Base-by-base conservation (phyloP, 2,888 invertebrate species). In the Ischnus inquisitorius region DNA sequence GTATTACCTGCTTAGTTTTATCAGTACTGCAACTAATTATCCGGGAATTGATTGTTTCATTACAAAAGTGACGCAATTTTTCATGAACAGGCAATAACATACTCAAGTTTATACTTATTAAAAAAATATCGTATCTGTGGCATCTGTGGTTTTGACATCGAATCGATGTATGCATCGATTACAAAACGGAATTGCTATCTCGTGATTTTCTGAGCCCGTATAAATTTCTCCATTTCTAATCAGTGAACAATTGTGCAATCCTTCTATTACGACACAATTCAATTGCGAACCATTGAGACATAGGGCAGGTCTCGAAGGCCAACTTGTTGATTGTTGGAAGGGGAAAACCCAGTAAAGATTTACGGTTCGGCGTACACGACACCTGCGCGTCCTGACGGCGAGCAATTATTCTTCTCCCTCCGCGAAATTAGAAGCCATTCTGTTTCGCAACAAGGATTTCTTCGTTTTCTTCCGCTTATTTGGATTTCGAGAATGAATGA, bases 271-370 rank as follows among this genome's bases (percentile, higher is more conserved):
- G 34, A 69, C 62, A 28, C 46, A 41, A 41, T 69, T 76, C 57
- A 77, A 77, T 77, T 67, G 76, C 57, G 39, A 75, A 69, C 68
- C 74, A 80, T 80, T 78, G 69, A 39, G 69, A 71, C 62, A 62
- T 39, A 64, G 69, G 22, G 4, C 39, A 39, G 62, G 12, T 62
- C 69, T 54, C 48, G 41, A 34, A 16, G 51, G 54, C 60, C 64
- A 76, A 76, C 76, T 81, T 76, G 71, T 82, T 82, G 60, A 82
- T 77, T 60, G 28, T 60, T 12, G 25, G 19, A 14, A 72, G 34
- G 10, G 64, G 57, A 39, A 4, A 64, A 46, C 25, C 22, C 25
- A 65, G 76, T 76, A 69, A 71, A 77, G 67, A 77, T 76, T 77
- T 65, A 72, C 65, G 64, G 57, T 71, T 51, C 28, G 46, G 10